Evolutionary conservation across 2,797 vertebrate species (phyloP).

Genomic region (Galago senegalensis): DNA sequence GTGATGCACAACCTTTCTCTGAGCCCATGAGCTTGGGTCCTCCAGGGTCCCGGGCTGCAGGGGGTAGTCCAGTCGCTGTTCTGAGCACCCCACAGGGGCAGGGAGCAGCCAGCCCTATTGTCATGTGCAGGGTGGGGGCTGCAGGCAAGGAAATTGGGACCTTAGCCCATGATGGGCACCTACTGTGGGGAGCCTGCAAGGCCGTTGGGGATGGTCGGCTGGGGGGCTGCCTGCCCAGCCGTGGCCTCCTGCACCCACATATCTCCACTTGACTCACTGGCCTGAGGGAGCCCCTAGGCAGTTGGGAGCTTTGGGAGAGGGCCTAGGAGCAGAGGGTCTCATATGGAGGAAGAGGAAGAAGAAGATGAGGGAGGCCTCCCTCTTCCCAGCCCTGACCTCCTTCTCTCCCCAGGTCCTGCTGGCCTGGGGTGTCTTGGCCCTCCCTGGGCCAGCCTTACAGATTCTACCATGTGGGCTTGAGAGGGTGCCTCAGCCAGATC

Average conservation of each 20-base stretch:
- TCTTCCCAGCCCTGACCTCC: background rate
- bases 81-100: fast-evolving
- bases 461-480: too few relatives aligned
- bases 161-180: too few relatives aligned
- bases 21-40: fast-evolving
- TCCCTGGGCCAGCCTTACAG: background rate
- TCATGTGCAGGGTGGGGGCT: background rate
- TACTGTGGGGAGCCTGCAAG: fast-evolving
- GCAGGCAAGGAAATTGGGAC: background rate
- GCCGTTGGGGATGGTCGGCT: background rate
- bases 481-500: background rate
- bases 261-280: background rate
- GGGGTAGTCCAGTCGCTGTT: background rate
- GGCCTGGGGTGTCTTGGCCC: background rate
- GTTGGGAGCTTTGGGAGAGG: background rate
- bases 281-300: background rate
- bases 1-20: background rate
- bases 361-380: background rate
- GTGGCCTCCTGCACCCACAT: background rate
- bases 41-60: background rate
- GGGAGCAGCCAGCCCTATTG: background rate
- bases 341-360: background rate
- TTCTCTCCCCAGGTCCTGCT: fast-evolving
- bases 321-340: background rate
- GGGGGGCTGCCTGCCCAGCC: background rate